Conservation (phyloP, 2,888 invertebrate species). For the Halictus quadricinctus region DNA sequence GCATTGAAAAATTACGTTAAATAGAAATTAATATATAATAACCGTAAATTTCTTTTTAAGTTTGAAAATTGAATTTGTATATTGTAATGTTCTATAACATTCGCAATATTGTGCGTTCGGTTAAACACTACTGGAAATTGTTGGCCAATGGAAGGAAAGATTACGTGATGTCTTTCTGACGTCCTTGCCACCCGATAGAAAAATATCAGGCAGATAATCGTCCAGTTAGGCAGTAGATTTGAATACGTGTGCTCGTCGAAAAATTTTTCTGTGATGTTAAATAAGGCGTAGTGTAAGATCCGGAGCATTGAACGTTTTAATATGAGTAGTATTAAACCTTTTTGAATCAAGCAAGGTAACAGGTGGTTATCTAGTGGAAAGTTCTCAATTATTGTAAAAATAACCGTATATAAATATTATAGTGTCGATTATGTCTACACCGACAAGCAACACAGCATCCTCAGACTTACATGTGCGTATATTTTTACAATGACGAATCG, state of each 20-base stretch:
- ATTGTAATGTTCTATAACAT: neutral
- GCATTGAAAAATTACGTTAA: neutral
- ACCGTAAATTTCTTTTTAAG: too few species aligned
- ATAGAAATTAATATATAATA: too few species aligned
- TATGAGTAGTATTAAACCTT: neutral
- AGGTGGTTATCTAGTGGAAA: slow-evolving; percentile 19
- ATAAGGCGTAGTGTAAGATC: neutral
- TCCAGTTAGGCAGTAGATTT: slow-evolving; percentile 27
- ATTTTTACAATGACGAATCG: slow-evolving; percentile 1
- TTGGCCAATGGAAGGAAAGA: neutral
- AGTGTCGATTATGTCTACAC: slow-evolving; percentile 20
- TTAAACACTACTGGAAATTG: neutral
- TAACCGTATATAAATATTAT: slow-evolving; percentile 14
- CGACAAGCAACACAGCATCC: neutral
- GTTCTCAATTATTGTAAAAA: neutral
- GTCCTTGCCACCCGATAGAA: slow-evolving; percentile 40
- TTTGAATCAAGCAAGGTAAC: neutral
- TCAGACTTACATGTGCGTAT: slow-evolving; percentile 20
- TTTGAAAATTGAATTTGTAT: neutral
- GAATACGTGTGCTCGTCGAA: neutral
- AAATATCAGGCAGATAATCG: neutral
- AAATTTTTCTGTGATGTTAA: neutral
- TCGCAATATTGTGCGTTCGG: neutral
- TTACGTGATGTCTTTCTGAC: neutral
- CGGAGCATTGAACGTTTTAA: neutral